phyloP scores from a whole-genome alignment of 1,140 invertebrate species.

The Drosophila sucinea region DNA sequence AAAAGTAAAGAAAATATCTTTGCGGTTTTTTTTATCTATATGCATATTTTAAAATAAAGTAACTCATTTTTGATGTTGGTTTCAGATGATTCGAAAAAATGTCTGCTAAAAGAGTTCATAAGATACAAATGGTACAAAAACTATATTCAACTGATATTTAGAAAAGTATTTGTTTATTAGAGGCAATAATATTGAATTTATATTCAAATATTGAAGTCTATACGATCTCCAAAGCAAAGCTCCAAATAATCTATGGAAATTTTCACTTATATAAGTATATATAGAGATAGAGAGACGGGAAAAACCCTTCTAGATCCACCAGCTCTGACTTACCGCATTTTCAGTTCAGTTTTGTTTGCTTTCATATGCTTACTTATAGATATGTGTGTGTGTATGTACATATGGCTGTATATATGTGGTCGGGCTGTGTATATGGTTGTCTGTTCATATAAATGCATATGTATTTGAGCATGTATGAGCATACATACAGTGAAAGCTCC shows the following conservation, averaged over 20 bases:
- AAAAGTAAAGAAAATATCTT: no score
- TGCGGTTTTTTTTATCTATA: no score
- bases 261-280: not conserved
- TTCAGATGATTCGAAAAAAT: no score
- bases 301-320: slow-evolving; percentile 22
- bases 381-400: slow-evolving; percentile 41
- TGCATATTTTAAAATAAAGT: no score
- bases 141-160: no score
- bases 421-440: slow-evolving; percentile 44
- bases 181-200: no score
- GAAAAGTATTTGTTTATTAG: no score
- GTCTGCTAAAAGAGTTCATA: no score
- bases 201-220: no score
- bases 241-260: not conserved
- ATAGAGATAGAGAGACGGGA: not conserved
- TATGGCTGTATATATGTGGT: slow-evolving; percentile 37
- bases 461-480: slow-evolving; percentile 55
- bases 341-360: slow-evolving; percentile 80
- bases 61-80: no score
- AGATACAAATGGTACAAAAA: not conserved
- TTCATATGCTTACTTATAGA: slow-evolving; percentile 78
- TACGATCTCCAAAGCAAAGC: no score
- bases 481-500: slow-evolving; percentile 71
- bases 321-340: slow-evolving; percentile 71
- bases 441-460: slow-evolving; percentile 66